Evolutionary conservation across 2,888 invertebrate genomes (phyloP), one percentile per base, ranked within the genome.

Genomic region (Tribolium freemani): DNA sequence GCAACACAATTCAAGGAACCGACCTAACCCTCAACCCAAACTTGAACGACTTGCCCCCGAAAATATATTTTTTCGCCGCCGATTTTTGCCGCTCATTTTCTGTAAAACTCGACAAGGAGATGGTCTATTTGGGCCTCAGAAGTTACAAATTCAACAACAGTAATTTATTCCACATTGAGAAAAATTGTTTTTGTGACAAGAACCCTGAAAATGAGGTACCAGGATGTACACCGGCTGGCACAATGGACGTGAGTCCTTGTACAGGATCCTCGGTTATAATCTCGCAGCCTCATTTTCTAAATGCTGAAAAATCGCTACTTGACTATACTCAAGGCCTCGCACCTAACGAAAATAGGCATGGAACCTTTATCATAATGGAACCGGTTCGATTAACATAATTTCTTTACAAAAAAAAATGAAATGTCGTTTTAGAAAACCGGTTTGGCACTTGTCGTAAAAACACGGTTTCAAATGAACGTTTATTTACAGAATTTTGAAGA

Each of bases 221-320:
- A 3, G 38, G 6, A n/a, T 60, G 60, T 26, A 16, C 60, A 46
- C 60, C 48, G n/a, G 30, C 5, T 11, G 71, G 71, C 8, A 71
- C 71, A 1, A 66, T 71, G 66, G 31, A 66, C 21, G 21, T 66
- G 11, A 56, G 16, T 46, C 58, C 58, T 44, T 71, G 71, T 44
- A 51, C 31, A 76, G 85, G 86, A 83, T 93, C 93, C 64, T 93
- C 94, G 0, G 90, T 94, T 1, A 89, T 90, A 0, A 82, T 94
- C 31, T 93, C 94, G 0, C 81, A 79, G 66, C 84, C 84, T 4
- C 84, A 84, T 74, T 94, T 93, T 80, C 89, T 90, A 78, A 88
- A 91, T 75, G 90, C 89, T 0, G 91, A 91, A 83, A 88, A 89
- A 1, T 85, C 84, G 48, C 83, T 91, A 2, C 76, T 89, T 16